These are phyloP conservation scores for Ptychodera flava DNA, from an alignment of 35 echinoderm and acorn worm genomes.

Conservation along the genomic window DNA sequence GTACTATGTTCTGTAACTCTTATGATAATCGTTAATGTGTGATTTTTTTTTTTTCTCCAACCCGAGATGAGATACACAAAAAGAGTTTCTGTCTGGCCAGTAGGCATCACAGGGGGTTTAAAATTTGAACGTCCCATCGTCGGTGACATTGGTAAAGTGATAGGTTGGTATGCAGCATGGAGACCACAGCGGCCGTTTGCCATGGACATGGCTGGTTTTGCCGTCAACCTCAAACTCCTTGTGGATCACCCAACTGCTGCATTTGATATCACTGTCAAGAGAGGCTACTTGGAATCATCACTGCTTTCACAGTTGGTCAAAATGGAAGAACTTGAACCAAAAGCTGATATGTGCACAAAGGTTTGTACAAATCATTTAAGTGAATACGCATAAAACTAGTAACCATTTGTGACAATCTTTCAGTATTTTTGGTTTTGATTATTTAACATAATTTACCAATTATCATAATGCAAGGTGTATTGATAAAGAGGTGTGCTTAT, in stretches of 20 bases:
- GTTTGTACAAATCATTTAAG: too few relatives aligned
- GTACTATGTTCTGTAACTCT: too few relatives aligned
- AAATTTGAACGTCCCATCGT: slow-evolving; percentile 88
- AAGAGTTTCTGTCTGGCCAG: slow-evolving; percentile 92
- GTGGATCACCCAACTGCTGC: slow-evolving; percentile 33
- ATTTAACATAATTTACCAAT: too few relatives aligned
- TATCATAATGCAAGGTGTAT: too few relatives aligned
- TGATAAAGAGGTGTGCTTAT: too few relatives aligned
- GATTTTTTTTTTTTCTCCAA: background rate
- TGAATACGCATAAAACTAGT: too few relatives aligned
- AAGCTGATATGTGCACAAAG: slow-evolving; percentile 80
- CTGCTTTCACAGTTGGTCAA: slow-evolving; percentile 50
- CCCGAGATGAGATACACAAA: slow-evolving; percentile 78
- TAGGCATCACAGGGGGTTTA: slow-evolving; percentile 80
- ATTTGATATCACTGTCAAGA: slow-evolving; percentile 65
- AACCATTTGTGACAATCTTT: too few relatives aligned
- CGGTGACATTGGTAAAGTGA: slow-evolving; percentile 37
- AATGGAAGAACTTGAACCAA: slow-evolving; percentile 82
- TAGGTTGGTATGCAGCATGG: slow-evolving; percentile 77
- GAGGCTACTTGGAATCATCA: slow-evolving; percentile 84
- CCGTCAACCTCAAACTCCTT: slow-evolving; percentile 65
- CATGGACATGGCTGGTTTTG: slow-evolving; percentile 99
- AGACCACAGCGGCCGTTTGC: slow-evolving; percentile 77
- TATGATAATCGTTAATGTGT: too few relatives aligned
- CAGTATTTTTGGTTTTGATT: too few relatives aligned